Percentiles rank a stretch among this genome's conserved stretches.
Evolutionary conservation across 2,888 invertebrate genomes (phyloP).

Genomic region (Tethea ocularis): DNA sequence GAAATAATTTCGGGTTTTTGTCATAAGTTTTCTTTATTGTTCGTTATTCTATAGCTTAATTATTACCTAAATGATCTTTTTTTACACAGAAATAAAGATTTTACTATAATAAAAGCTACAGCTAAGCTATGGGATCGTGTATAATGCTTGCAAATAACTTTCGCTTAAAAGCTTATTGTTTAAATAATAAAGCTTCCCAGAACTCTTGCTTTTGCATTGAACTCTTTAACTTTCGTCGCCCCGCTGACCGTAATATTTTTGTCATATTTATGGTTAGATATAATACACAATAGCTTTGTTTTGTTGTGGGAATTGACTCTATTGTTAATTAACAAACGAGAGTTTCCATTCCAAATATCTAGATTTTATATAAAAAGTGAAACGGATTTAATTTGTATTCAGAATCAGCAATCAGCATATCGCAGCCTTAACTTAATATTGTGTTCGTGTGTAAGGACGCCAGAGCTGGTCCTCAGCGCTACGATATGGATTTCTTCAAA

Average conservation of each 20-base stretch:
- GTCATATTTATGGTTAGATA: not conserved
- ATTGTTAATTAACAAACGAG: not conserved
- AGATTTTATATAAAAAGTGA: not conserved
- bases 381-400: not conserved
- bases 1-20: too few relatives aligned
- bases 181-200: slow-evolving; percentile 26
- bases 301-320: slow-evolving; percentile 1
- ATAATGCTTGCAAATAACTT: not conserved
- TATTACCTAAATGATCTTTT: not conserved
- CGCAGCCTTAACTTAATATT: too few relatives aligned
- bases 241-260: not conserved
- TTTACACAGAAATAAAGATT: not conserved
- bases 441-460: too few relatives aligned
- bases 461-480: too few relatives aligned
- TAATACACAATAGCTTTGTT: not conserved
- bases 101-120: not conserved
- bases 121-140: not conserved
- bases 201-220: slow-evolving; percentile 32
- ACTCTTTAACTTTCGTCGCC: slow-evolving; percentile 5
- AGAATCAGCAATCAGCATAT: too few relatives aligned
- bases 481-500: too few relatives aligned
- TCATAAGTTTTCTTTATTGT: too few relatives aligned
- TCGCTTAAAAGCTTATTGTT: slow-evolving; percentile 5
- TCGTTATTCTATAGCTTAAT: too few relatives aligned
- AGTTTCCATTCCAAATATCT: not conserved